phyloP scores from a whole-genome alignment of 2,888 invertebrate genomes.

The Hirtodrosophila confusa region DNA sequence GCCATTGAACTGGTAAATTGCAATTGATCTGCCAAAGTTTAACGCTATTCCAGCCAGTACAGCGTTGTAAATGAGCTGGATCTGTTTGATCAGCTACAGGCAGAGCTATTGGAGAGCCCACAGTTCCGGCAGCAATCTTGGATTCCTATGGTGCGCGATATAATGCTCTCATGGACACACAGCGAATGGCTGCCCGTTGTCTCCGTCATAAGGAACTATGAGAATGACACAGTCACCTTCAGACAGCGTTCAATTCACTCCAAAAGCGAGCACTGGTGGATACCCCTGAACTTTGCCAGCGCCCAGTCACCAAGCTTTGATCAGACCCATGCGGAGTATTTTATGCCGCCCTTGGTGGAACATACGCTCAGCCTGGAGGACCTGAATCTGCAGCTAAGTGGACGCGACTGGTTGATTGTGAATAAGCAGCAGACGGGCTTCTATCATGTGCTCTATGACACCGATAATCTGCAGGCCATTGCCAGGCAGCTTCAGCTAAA shows the following conservation, averaged over 20 bases:
- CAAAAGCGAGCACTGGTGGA: constrained; percentile 78
- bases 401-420: constrained; percentile 81
- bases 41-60: constrained; percentile 78
- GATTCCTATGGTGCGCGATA: constrained; percentile 82
- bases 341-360: constrained; percentile 77
- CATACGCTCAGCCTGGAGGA: constrained; percentile 68
- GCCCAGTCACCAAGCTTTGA: constrained; percentile 67
- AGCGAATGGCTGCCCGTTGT: constrained; percentile 87
- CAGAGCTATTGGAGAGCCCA: constrained; percentile 64
- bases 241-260: constrained; percentile 84
- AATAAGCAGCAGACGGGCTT: constrained; percentile 83
- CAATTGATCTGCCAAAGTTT: constrained; percentile 80
- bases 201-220: constrained; percentile 85
- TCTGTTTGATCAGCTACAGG: constrained; percentile 78
- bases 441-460: constrained; percentile 90
- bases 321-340: constrained; percentile 75
- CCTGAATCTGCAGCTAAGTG: constrained; percentile 62
- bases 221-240: constrained; percentile 85
- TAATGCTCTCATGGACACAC: constrained; percentile 87
- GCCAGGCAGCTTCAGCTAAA: constrained; percentile 87
- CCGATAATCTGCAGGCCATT: constrained; percentile 87
- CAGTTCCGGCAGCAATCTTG: constrained; percentile 57
- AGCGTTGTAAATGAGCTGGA: constrained; percentile 79
- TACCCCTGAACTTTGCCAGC: constrained; percentile 82
- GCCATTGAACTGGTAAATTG: constrained; percentile 68